These are phyloP conservation scores for Apteryx owenii DNA, from an alignment of 2,113 vertebrate species.

Conservation along the genomic window DNA sequence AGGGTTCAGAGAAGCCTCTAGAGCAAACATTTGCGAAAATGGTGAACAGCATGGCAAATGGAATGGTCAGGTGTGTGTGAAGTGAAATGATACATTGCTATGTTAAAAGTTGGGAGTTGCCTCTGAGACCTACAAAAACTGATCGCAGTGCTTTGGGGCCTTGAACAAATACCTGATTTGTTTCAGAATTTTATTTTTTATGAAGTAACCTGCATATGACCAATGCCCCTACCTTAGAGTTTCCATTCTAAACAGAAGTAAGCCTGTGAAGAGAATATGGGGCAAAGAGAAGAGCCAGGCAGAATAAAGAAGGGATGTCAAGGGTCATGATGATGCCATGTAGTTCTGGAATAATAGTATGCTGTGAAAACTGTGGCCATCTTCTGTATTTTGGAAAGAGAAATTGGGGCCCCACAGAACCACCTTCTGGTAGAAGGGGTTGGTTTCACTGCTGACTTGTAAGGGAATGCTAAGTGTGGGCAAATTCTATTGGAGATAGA, in stretches of 20 bases:
- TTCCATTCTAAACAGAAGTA: background rate
- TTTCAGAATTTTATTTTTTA: background rate
- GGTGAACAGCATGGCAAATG: conserved; percentile 86
- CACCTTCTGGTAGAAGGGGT: background rate
- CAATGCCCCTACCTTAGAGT: background rate
- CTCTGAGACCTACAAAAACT: background rate
- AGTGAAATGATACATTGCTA: background rate
- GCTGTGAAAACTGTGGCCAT: background rate
- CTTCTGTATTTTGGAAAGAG: background rate
- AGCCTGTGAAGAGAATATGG: background rate
- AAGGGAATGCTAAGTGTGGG: background rate
- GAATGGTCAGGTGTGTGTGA: conserved; percentile 87
- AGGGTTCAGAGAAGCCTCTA: conserved; percentile 93
- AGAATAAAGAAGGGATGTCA: background rate
- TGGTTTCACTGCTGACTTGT: background rate
- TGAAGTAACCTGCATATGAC: background rate
- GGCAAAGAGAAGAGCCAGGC: background rate
- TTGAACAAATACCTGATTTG: background rate
- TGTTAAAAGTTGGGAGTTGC: background rate
- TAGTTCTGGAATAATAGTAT: background rate
- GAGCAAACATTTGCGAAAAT: conserved; percentile 90
- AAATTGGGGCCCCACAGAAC: background rate
- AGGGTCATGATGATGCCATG: background rate
- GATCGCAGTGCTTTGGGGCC: background rate
- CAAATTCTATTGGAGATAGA: background rate